Conservation (phyloP, 2,113 vertebrate genomes). For the Pangasianodon hypophthalmus region DNA sequence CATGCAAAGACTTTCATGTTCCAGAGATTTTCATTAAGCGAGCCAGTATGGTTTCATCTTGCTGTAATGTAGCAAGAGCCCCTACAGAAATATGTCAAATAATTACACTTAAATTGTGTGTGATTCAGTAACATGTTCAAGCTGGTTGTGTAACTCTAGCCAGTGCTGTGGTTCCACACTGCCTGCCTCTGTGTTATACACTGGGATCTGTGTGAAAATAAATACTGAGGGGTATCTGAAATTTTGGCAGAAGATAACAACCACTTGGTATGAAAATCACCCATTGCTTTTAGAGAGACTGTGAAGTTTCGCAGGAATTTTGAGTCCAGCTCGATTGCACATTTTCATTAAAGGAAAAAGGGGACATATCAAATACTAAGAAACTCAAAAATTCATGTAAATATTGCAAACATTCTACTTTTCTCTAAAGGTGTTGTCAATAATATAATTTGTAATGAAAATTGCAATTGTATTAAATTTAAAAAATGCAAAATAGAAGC, state of each 20-base stretch:
- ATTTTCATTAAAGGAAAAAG: background rate
- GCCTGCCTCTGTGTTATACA: slow-evolving; percentile 38
- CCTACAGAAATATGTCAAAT: slow-evolving; percentile 60
- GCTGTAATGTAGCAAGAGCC: slow-evolving; percentile 53
- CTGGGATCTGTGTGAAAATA: slow-evolving; percentile 56
- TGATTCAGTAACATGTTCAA: slow-evolving; percentile 61
- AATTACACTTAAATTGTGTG: slow-evolving; percentile 61
- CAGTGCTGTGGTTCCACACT: slow-evolving; percentile 49
- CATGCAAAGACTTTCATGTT: slow-evolving; percentile 45
- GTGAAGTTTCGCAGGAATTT: background rate
- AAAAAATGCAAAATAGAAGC: background rate
- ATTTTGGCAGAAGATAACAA: slow-evolving; percentile 15
- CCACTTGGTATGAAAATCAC: slow-evolving; percentile 15
- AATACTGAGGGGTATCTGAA: slow-evolving; percentile 62
- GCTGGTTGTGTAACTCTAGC: slow-evolving; percentile 65
- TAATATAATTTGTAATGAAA: background rate
- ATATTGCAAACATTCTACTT: background rate
- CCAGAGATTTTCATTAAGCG: slow-evolving; percentile 36
- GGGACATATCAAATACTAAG: background rate
- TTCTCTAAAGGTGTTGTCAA: background rate
- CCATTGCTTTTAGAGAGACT: background rate
- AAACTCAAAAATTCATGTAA: background rate
- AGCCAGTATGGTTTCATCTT: slow-evolving; percentile 52
- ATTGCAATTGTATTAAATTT: background rate
- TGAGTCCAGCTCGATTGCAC: background rate